Base-by-base conservation (phyloP, 1,140 invertebrate species). In the Anthonomus grandis region DNA sequence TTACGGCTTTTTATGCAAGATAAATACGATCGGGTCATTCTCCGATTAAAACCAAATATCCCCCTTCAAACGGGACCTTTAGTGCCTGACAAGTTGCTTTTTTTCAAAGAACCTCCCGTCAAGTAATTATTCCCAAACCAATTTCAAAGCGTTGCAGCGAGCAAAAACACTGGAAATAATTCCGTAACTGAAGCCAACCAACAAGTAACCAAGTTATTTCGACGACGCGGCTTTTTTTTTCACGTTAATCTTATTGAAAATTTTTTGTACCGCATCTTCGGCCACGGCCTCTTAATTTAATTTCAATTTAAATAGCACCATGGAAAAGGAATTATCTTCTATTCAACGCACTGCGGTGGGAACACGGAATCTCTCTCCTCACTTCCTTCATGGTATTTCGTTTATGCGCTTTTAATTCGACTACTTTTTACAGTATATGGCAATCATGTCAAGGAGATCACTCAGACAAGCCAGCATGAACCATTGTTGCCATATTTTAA, bases 131-230 rank as follows among this genome's bases (percentile, higher is more conserved):
- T 53, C 50, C 38, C 50, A 53, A 31, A 53, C 37, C 21, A 50
- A 50, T 50, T 41, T 42, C 15, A 19, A 31, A 10, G n/a, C 13
- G 21, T 42, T 31, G 13, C 9, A 17, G 13, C n/a, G n/a, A n/a
- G 23, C 19, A 54, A 54, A 54, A 54, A 54, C 52, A 46, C 25
- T 54, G 42, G 22, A 54, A 54, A 54, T 54, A 54, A 54, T 54
- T 19, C 12, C 15, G 41, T 54, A 54, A 54, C 41, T 54, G 52
- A 18, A 46, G 37, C 52, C 52, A 46, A 54, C 25, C 46, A 54
- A 54, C 52, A 54, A 54, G 37, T 23, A 36, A 54, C 18, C 41
- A 12, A 22, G 27, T 54, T 22, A 46, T 46, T 36, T 34, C 25
- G 27, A 46, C 15, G 52, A 46, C 38, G 46, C 41, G 24, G 45